These are phyloP conservation scores for Chelon labrosus DNA, from an alignment of 2,797 vertebrate genomes.

Conservation along the genomic window DNA sequence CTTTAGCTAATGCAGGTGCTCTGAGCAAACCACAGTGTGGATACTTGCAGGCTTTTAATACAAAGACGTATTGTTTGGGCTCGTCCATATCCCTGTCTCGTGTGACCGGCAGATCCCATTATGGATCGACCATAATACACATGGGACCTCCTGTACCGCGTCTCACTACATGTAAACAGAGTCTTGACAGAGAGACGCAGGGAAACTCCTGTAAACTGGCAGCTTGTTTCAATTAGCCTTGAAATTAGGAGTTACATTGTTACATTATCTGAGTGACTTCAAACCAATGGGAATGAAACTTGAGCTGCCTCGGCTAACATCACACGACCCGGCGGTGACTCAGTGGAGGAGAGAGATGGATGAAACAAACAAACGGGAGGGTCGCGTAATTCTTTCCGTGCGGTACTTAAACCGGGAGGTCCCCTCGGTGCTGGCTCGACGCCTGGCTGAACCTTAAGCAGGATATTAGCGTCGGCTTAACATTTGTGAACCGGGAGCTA, in stretches of 20 bases:
- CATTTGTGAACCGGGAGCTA: not conserved
- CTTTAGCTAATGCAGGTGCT: not conserved
- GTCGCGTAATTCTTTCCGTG: no score
- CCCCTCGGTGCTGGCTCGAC: no score
- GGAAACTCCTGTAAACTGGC: accelerated
- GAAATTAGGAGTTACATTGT: not conserved
- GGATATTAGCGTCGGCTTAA: not conserved
- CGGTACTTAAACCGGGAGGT: no score
- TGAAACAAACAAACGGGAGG: not conserved
- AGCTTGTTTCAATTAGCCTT: not conserved
- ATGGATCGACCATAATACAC: no score
- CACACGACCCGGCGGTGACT: not conserved
- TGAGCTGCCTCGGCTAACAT: no score
- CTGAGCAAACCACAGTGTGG: not conserved
- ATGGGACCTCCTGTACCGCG: not conserved
- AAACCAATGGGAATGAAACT: not conserved
- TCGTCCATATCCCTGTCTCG: not conserved
- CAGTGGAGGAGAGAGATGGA: not conserved
- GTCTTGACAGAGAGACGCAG: not conserved
- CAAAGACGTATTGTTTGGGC: slow-evolving; percentile 1
- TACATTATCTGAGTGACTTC: no score
- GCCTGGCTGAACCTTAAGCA: not conserved
- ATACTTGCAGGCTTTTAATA: no score
- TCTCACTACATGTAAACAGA: slow-evolving; percentile 47
- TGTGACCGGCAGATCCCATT: slow-evolving; percentile 20